phyloP scores from a whole-genome alignment of 2,888 invertebrate genomes.

The Lacanobia wlatinum region DNA sequence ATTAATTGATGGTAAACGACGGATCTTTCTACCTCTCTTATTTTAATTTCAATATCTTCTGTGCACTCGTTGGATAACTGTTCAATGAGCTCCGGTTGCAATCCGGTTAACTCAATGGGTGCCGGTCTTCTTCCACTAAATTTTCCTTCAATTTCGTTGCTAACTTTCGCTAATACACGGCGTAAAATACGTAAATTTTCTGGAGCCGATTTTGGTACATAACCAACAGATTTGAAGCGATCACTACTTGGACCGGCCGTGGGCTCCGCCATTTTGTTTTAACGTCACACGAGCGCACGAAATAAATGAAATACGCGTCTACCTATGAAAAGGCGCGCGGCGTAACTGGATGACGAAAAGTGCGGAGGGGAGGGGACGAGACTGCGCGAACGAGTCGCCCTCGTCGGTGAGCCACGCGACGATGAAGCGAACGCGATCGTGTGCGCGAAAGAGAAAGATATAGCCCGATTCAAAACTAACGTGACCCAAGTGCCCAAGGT shows the following conservation, averaged over 20 bases:
- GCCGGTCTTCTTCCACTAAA: neutral
- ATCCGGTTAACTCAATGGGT: slow-evolving; percentile 50
- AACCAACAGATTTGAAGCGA: rapidly evolving
- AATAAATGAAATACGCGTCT: slow-evolving; percentile 17
- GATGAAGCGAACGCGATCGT: neutral
- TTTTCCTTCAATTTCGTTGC: neutral
- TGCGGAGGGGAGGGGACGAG: neutral
- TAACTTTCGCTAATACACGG: slow-evolving; percentile 40
- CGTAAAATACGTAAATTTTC: slow-evolving; percentile 41
- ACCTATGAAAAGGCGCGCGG: neutral
- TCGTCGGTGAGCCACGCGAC: neutral
- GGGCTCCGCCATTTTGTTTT: slow-evolving; percentile 40
- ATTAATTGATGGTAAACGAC: slow-evolving; percentile 62
- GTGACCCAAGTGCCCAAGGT: neutral
- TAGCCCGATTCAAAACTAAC: neutral
- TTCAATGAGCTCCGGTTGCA: slow-evolving; percentile 39
- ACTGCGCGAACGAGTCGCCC: neutral
- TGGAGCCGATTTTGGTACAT: slow-evolving; percentile 15
- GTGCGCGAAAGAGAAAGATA: slow-evolving; percentile 28
- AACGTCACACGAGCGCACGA: neutral
- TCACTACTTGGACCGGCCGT: slow-evolving; percentile 9
- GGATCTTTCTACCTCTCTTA: slow-evolving; percentile 60
- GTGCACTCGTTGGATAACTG: neutral
- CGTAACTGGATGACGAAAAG: slow-evolving; percentile 32
- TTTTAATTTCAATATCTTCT: slow-evolving; percentile 9